phyloP scores from a whole-genome alignment of 2,888 invertebrate species.

The Portevinia maculata region DNA sequence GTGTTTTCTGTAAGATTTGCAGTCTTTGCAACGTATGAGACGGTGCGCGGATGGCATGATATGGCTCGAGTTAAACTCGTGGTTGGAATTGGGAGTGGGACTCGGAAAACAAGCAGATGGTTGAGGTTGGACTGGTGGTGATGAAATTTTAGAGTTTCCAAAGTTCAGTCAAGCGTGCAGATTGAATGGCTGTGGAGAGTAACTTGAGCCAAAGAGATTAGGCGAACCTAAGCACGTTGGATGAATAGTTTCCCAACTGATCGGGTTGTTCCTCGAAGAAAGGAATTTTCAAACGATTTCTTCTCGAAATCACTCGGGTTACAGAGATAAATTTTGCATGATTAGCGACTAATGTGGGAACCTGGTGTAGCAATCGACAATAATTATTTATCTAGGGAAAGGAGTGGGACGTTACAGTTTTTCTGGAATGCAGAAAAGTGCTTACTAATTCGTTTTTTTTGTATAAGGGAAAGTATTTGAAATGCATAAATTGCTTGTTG shows the following conservation, averaged over 20 bases:
- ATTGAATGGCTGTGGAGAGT: slow-evolving; percentile 3
- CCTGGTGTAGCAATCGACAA: not conserved
- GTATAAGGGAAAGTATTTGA: too few relatives aligned
- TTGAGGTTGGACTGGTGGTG: slow-evolving; percentile 1
- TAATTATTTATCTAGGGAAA: not conserved
- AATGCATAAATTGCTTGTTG: too few relatives aligned
- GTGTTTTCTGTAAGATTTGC: slow-evolving; percentile 20
- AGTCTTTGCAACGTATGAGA: not conserved
- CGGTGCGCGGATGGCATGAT: slow-evolving; percentile 17
- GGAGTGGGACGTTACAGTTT: too few relatives aligned
- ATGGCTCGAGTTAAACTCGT: slow-evolving; percentile 66
- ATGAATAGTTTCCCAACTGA: slow-evolving; percentile 59
- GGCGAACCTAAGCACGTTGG: slow-evolving; percentile 29
- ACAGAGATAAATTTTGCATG: slow-evolving; percentile 19
- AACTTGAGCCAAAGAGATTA: slow-evolving; percentile 47
- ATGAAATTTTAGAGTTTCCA: slow-evolving; percentile 39
- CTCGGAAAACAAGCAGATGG: slow-evolving; percentile 34
- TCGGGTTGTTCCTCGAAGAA: slow-evolving; percentile 16
- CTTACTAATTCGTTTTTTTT: too few relatives aligned
- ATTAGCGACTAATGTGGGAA: slow-evolving; percentile 23
- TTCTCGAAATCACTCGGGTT: slow-evolving; percentile 7
- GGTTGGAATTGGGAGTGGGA: slow-evolving; percentile 23
- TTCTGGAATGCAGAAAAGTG: too few relatives aligned
- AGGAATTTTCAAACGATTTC: slow-evolving; percentile 1
- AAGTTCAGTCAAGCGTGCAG: slow-evolving; percentile 45